Conservation (phyloP, 2,113 vertebrate species). For the Arenaria interpres region DNA sequence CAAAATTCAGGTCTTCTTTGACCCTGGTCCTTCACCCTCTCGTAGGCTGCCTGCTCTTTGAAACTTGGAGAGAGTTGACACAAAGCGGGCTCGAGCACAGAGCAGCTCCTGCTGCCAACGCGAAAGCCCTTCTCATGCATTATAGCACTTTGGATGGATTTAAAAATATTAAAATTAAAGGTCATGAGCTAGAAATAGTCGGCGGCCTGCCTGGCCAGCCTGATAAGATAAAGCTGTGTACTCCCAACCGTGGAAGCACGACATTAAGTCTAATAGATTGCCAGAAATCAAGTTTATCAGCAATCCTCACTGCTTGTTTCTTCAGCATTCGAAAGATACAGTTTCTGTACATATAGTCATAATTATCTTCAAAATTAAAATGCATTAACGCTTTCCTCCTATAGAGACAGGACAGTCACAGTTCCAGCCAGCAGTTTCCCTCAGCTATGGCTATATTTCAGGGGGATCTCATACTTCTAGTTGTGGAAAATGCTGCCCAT, state of each 20-base stretch:
- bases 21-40: background rate
- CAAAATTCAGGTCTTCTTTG: background rate
- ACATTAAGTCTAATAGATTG: slow-evolving; percentile 45
- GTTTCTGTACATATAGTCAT: background rate
- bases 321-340: background rate
- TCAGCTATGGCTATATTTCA: background rate
- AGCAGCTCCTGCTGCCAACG: background rate
- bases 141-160: background rate
- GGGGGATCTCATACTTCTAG: background rate
- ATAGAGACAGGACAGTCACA: background rate
- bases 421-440: background rate
- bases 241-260: background rate
- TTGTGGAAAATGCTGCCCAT: background rate
- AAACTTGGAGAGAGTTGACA: background rate
- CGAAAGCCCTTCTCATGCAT: background rate
- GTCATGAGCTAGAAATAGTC: slow-evolving; percentile 35
- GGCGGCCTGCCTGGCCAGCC: background rate
- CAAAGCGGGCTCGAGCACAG: rapidly evolving
- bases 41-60: rapidly evolving
- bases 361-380: slow-evolving; percentile 23
- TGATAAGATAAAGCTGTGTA: slow-evolving; percentile 57
- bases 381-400: background rate
- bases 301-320: slow-evolving; percentile 26
- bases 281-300: slow-evolving; percentile 40
- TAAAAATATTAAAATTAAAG: slow-evolving; percentile 61